Evolutionary conservation across 2,797 vertebrate genomes (phyloP), one percentile per base, ranked within the genome.

Genomic region (Prionace glauca): DNA sequence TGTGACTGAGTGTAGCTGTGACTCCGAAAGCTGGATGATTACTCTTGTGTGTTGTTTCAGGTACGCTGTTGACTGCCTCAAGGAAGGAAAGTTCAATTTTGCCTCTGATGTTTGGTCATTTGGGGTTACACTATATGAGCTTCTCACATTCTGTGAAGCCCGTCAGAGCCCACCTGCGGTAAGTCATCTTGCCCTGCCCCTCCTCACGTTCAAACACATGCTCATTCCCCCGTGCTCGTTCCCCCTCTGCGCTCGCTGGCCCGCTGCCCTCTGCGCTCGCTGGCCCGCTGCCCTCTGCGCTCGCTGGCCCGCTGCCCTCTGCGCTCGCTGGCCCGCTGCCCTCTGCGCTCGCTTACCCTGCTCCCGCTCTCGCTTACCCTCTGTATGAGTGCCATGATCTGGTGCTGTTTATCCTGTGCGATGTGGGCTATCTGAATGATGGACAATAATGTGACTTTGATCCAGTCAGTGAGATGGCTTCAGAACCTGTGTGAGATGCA

Each of bases 31-130:
- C 50, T 29, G 29, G 69, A 45, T 41, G 20, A n/a, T 22, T 20
- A 24, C 94, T 95, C 87, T 50, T 45, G 62, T 41, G 56, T 94
- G 87, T 1, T 94, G 8, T 88, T 10, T n/a, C 95, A 99, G 99
- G 99, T 99, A 99, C 95, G 99, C 99, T 8, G 97, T 98, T 0
- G 99, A 99, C 96, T 99, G 99, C 96, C 97, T 99, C 95, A 98
- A 98, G 96, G 98, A 99, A 77, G 98, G 97, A 95, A 99, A 99
- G 96, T 99, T 99, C 96, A 99, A 98, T 96, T 99, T 98, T 84
- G 97, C 98, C 0, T 99, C 99, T 0, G 99, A 99, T 18, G 97
- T 99, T 50, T 99, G 99, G 99, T 99, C 99, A 1, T 99, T 99
- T 18, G 99, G 98, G 0, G 98, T 99, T 16, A 99, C 98, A 0